phyloP scores from a whole-genome alignment of 1,140 invertebrate genomes.

The Eciton burchellii region DNA sequence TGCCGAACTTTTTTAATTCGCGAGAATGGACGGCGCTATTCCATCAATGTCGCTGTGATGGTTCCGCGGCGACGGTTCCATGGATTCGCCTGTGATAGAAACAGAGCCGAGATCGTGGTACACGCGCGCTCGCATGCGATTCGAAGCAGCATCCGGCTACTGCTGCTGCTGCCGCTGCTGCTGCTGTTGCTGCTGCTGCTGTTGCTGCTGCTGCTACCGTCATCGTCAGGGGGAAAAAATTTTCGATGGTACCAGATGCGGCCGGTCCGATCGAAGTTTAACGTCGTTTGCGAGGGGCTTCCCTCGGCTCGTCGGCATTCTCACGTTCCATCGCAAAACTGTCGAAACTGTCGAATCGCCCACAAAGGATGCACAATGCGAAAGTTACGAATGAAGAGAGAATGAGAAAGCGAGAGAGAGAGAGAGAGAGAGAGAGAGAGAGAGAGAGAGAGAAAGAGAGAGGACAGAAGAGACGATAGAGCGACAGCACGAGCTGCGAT shows the following conservation, averaged over 20 bases:
- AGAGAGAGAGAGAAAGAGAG: not conserved
- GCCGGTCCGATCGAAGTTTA: conserved; percentile 78
- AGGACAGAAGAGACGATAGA: conserved; percentile 33
- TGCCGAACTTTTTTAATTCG: conserved; percentile 34
- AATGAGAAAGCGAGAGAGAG: not conserved
- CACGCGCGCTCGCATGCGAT: too few species aligned
- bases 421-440: conserved; percentile 34
- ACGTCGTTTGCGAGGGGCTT: conserved; percentile 81
- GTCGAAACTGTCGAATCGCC: conserved; percentile 83
- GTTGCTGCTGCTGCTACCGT: too few species aligned
- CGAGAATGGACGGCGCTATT: conserved; percentile 23
- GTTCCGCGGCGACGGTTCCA: not conserved
- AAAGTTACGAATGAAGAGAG: conserved; percentile 79
- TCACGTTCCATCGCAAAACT: conserved; percentile 80
- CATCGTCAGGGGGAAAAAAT: conserved; percentile 59
- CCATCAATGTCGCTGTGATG: conserved; percentile 33
- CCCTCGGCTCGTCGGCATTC: conserved; percentile 74
- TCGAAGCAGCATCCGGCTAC: too few species aligned
- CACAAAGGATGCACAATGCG: conserved; percentile 83
- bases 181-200: too few species aligned
- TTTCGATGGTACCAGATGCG: conserved; percentile 71
- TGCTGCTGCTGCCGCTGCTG: too few species aligned
- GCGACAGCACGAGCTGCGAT: conserved; percentile 52
- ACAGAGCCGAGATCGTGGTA: conserved; percentile 3
- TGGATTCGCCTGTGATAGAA: conserved; percentile 33